Evolutionary conservation across 2,113 vertebrate genomes (phyloP), one percentile per base, ranked within the genome.

Genomic region (Carettochelys insculpta): DNA sequence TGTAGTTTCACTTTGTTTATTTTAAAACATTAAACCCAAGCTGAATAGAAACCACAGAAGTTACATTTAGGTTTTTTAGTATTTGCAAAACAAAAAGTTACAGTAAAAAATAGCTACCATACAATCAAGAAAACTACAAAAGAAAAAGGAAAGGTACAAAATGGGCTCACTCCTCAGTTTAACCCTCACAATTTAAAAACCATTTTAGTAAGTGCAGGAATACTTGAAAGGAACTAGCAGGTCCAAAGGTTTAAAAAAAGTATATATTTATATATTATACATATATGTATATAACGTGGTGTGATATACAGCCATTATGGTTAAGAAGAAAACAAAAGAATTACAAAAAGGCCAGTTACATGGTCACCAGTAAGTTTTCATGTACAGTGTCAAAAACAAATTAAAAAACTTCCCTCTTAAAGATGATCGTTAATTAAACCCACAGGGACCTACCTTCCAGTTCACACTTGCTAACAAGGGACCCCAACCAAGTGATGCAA

Each of bases 21-120:
- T 98, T 98, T 97, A 98, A 99, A 99, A 99, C 99, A 99, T 98
- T 96, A 98, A 98, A 98, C 98, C 98, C 98, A 99, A 99, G 98
- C 98, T 98, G 98, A 98, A 98, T 98, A 98, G 97, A 98, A 98
- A 99, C 97, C 98, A 99, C 98, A 99, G 98, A 98, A 98, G 99
- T 98, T 97, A 99, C 98, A 99, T 97, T 96, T 98, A 98, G 97
- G 97, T 96, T 93, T 94, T 98, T 98, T 98, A 98, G 97, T 99
- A 97, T 98, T 97, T 97, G 97, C 97, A 98, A 98, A 98, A 97
- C 96, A 96, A 97, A 53, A 96, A 95, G n/a, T 94, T 97, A 98
- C 98, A 97, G 98, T 98, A 97, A 98, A 98, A 97, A 98, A 97
- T 95, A 95, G 97, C 95, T 96, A 98, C 97, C 92, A 94, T 96